A percentile compares a stretch with the other conserved stretches of the same genome.
Conservation (phyloP, 2,797 vertebrate species). For the Nothura maculosa region DNA sequence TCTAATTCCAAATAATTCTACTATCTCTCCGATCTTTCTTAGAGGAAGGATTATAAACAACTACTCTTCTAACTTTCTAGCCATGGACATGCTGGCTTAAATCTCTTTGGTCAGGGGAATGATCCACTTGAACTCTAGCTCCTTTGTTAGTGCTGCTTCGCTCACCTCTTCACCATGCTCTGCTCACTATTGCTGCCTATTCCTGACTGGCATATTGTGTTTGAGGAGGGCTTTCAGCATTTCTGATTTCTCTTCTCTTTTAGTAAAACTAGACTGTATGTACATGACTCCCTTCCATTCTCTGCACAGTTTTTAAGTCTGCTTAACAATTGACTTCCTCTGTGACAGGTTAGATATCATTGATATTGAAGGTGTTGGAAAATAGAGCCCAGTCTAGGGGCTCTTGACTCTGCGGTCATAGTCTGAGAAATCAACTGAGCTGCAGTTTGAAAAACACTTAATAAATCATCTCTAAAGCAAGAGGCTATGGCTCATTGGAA, state of each 20-base stretch:
- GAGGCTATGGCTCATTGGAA: background rate
- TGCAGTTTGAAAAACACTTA: background rate
- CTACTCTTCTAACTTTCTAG: background rate
- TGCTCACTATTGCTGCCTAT: rapidly evolving
- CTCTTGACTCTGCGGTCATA: background rate
- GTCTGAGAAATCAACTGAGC: background rate
- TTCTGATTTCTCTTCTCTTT: background rate
- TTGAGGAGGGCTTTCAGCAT: background rate
- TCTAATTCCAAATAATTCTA: background rate
- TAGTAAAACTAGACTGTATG: background rate
- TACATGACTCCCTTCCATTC: background rate
- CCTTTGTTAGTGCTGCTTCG: background rate
- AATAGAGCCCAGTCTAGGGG: background rate
- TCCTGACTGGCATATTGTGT: rapidly evolving
- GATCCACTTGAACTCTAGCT: background rate
- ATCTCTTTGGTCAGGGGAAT: background rate
- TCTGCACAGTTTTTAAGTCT: background rate
- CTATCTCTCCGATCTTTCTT: background rate
- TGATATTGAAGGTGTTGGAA: background rate
- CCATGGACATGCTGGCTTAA: background rate
- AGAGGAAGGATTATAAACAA: background rate
- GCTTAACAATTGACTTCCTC: background rate
- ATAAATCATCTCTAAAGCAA: constrained; percentile 23
- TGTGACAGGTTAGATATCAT: background rate
- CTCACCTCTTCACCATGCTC: background rate